Evolutionary conservation across 2,113 vertebrate genomes (phyloP), one percentile per base, ranked within the genome.

Genomic region (Pseudorasbora parva): DNA sequence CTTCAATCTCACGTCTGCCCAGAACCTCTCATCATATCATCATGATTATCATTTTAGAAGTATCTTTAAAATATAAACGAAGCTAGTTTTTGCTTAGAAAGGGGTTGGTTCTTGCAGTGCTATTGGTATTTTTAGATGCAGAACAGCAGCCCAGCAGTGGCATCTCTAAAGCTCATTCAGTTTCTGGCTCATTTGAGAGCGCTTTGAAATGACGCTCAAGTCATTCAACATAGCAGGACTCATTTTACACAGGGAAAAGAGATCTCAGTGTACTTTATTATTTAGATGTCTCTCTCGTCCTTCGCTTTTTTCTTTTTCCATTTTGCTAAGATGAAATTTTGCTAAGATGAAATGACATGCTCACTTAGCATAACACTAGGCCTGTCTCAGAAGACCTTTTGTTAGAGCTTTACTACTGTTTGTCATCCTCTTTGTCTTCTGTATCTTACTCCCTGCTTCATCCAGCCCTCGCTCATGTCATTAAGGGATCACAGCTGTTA

Each of bases 321-420:
- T 47, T 47, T 37, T 27, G 37, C 43, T 9, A 60, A 74, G 68
- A 71, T 86, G 57, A 68, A 73, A 64, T 64, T n/a, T n/a, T n/a
- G n/a, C n/a, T n/a, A n/a, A n/a, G 89, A 92, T 89, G 86, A 88
- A 90, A 92, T 91, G 86, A 91, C 74, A 89, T n/a, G 88, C 89
- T 87, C 8, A 66, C 90, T 90, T 86, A 88, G 79, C 78, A 62
- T 82, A 81, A 91, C 86, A 81, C 74, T 74, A 68, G 15, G 83
- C 84, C 74, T 75, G 84, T 81, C 78, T 90, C 84, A 84, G 74
- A 82, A 80, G 86, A 84, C 81, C 11, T 59, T 54, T 79, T 47
- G 33, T 59, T 59, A 60, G 2, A 15, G 11, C 57, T 81, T 30
- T 64, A 49, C 21, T 37, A 27, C 68, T 66, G 41, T 59, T 78